Evolutionary conservation across 2,888 invertebrate genomes (phyloP), one percentile per base, ranked within the genome.

Genomic region (Monochamus alternatus): DNA sequence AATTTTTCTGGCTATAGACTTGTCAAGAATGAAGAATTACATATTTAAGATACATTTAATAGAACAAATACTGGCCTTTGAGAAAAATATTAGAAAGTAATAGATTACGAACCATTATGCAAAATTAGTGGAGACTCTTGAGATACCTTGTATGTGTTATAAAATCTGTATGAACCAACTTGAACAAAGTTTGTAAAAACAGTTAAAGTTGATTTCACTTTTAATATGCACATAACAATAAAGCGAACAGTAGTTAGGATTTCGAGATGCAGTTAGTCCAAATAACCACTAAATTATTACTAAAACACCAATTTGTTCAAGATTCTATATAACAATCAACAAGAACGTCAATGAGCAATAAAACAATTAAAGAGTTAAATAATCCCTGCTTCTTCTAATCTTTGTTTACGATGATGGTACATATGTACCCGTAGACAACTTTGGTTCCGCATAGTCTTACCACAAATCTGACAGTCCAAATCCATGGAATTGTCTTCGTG

Each of bases 391-490:
- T 80, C 76, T 38, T 85, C 85, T 65, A 84, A 74, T 68, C 86
- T 86, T 72, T 92, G 92, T 84, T 93, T 93, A 80, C 92, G 91
- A 76, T 93, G 93, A 80, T 93, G 92, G 86, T 93, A 93, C 91
- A 92, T 91, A 78, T 93, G 93, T 2, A 93, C 93, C 77, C 93
- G 89, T 68, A 93, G 87, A 81, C 93, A 93, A 44, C 92, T 92
- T 67, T 91, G 91, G 84, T 93, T 93, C 76, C 93, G 89, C 92
- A 93, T 92, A 8, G 91, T 90, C 85, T 94, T 94, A 82, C 93
- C 93, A 86, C 94, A 94, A 74, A 94, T 91, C 81, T 92, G 91
- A 87, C 94, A 94, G 83, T 93, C 92, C 73, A 94, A 89, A 78
- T 92, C 92, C 32, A 92, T 93, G 84, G 93, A 92, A 80, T 91